Evolutionary conservation across 2,797 vertebrate genomes (phyloP).

Genomic region (Coregonus ussuriensis): DNA sequence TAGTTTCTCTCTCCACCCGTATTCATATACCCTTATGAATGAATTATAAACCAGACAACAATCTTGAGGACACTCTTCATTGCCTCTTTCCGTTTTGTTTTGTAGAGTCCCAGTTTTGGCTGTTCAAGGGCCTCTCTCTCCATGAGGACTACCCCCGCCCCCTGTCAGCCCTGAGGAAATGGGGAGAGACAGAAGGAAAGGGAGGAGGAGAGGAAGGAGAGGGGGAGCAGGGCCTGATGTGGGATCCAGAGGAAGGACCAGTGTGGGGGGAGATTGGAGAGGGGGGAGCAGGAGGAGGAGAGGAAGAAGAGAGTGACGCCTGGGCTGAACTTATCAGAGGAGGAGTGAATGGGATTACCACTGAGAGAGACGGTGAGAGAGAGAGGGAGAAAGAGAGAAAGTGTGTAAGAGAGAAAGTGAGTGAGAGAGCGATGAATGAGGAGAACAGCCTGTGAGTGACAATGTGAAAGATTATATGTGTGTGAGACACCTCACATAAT

Average conservation of each 20-base stretch:
- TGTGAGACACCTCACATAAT: background rate
- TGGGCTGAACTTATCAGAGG: conserved; percentile 67
- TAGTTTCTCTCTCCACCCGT: background rate
- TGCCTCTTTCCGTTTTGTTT: background rate
- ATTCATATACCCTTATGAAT: too few relatives aligned
- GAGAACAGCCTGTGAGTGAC: background rate
- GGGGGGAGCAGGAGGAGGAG: background rate
- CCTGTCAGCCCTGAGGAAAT: conserved; percentile 46
- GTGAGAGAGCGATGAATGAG: background rate
- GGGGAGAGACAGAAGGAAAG: conserved; percentile 37
- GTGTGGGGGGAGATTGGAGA: conserved; percentile 53
- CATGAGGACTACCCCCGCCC: conserved; percentile 74
- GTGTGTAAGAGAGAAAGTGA: too few relatives aligned
- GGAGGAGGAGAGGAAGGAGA: conserved; percentile 10
- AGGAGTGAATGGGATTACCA: conserved; percentile 71
- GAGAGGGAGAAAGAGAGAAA: background rate
- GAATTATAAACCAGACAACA: background rate
- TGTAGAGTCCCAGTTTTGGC: conserved; percentile 74
- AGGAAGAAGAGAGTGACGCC: conserved; percentile 40
- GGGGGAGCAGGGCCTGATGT: conserved; percentile 57
- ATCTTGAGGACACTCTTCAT: background rate
- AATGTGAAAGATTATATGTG: background rate
- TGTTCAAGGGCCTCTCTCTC: conserved; percentile 75
- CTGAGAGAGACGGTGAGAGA: conserved; percentile 57
- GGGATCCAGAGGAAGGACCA: conserved; percentile 67